A percentile compares a stretch with the other conserved stretches of the same genome.
phyloP scores from a whole-genome alignment of 2,113 vertebrate genomes.

The Microcebus murinus region DNA sequence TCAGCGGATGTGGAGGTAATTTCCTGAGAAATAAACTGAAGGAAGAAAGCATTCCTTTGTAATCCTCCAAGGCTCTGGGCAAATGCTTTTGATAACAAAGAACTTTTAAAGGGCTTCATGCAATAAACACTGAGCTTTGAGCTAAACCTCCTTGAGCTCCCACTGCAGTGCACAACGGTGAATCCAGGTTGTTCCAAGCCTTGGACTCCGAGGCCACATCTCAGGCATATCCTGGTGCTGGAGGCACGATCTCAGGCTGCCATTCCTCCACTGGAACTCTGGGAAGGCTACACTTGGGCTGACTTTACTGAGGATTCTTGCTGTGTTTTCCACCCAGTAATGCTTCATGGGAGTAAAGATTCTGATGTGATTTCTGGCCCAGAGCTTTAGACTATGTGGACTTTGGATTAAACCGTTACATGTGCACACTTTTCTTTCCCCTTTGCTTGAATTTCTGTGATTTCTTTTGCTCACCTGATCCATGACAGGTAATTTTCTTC shows the following conservation, averaged over 20 bases:
- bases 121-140: neutral
- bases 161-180: neutral
- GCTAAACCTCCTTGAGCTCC: neutral
- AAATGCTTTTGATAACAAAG: constrained; percentile 27
- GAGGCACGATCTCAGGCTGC: neutral
- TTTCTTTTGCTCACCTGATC: neutral
- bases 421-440: neutral
- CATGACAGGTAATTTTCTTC: constrained; percentile 28
- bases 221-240: too few relatives aligned
- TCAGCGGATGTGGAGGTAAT: constrained; percentile 47
- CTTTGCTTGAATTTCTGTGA: neutral
- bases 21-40: constrained; percentile 36
- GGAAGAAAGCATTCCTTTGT: constrained; percentile 14
- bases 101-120: neutral
- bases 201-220: neutral
- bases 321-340: neutral
- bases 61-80: constrained; percentile 24
- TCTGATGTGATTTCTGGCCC: neutral
- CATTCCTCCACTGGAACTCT: rapidly evolving
- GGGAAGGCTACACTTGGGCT: neutral
- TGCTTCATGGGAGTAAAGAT: neutral
- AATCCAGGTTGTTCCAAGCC: neutral
- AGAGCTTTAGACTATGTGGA: neutral
- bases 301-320: neutral
- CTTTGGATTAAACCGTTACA: neutral